These are phyloP conservation scores for Haliclona indistincta DNA, from an alignment of 37 sponge, comb jelly and placozoan genomes.

Conservation along the genomic window DNA sequence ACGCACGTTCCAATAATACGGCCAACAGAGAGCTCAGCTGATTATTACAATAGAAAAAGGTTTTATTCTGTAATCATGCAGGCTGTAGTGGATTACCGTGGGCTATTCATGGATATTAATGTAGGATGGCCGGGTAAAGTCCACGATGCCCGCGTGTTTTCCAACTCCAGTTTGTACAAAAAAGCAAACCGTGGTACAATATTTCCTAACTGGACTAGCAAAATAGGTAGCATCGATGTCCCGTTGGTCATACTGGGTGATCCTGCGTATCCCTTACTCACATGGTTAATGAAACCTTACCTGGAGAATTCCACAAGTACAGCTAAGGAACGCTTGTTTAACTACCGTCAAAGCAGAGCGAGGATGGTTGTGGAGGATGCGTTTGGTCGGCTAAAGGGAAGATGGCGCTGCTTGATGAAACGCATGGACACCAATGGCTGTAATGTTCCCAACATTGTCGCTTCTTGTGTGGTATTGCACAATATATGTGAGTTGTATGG, in stretches of 20 bases:
- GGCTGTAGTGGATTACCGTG: conserved; percentile 25
- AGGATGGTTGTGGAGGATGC: conserved; percentile 52
- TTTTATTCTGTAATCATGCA: conserved; percentile 21
- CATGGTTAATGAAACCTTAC: conserved; percentile 51
- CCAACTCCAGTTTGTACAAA: conserved; percentile 10
- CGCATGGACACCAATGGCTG: conserved; percentile 21
- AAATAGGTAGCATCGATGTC: conserved; percentile 14
- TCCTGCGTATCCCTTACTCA: conserved; percentile 54
- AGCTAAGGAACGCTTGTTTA: conserved; percentile 3
- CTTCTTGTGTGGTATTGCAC: neutral
- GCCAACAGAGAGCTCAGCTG: conserved; percentile 14
- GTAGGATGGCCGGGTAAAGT: conserved; percentile 41
- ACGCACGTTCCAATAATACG: conserved; percentile 26
- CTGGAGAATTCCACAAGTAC: conserved; percentile 14
- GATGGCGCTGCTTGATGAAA: conserved; percentile 44
- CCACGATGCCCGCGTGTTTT: conserved; percentile 42
- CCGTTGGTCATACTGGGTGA: conserved; percentile 42
- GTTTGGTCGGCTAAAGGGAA: conserved; percentile 53
- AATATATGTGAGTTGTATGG: conserved; percentile 14
- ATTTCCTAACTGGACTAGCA: conserved; percentile 9
- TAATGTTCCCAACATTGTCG: neutral
- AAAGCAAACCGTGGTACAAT: neutral
- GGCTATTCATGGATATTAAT: conserved; percentile 20
- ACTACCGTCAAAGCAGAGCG: conserved; percentile 44
- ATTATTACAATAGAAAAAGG: conserved; percentile 44